Evolutionary conservation across 2,797 vertebrate species (phyloP), one percentile per base, ranked within the genome.

Genomic region (Enteromius anoplus): DNA sequence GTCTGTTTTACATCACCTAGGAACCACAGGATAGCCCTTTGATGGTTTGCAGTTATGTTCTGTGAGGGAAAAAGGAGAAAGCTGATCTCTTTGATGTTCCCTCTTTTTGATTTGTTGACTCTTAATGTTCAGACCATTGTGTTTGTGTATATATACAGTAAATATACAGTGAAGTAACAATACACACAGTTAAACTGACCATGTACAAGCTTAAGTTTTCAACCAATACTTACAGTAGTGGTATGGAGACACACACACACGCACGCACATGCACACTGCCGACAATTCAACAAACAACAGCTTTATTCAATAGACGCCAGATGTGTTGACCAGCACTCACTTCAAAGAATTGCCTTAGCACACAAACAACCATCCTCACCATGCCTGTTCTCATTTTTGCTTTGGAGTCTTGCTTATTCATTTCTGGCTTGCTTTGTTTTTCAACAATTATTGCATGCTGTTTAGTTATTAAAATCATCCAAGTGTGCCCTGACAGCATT

Each of bases 221-320:
- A 37, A 26, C 58, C 10, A 75, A 42, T 29, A 40, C 60, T 53
- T 9, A 32, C 76, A 78, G 60, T 78, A 78, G 49, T 53, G 51
- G 45, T 29, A 81, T 77, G 62, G 34, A 72, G 58, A 78, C n/a
- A 51, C 64, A 75, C 60, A 84, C 76, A 76, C 86, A 79, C 66
- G 26, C 65, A 86, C 37, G 9, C 40, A 40, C 8, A 40, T 78
- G 83, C 76, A 79, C 86, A 79, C 66, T 82, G 85, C 73, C 55
- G 79, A 81, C 75, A 88, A 75, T 80, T 88, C 78, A 87, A 85
- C 86, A 90, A 86, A 88, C 85, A 88, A 88, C 82, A 88, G 86
- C 77, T 75, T 84, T 58, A 88, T 81, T 83, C 85, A 88, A 85
- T 78, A 80, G 83, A 89, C 84, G 58, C 40, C 88, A 89, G 88